Conservation (phyloP, 2,797 vertebrate species). For the Okamejei kenojei region DNA sequence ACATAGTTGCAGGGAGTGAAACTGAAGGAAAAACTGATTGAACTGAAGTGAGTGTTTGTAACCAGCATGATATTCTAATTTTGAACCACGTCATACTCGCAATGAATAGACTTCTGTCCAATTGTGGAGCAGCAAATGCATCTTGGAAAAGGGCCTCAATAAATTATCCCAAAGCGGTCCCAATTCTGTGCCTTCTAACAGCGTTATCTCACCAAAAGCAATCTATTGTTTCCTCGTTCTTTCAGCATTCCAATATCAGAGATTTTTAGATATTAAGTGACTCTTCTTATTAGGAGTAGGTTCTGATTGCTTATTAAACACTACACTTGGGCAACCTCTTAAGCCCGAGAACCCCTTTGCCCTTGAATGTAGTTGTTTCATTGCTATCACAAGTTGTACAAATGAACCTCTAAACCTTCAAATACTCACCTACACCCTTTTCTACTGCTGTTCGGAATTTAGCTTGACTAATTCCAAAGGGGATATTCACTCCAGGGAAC, state of each 20-base stretch:
- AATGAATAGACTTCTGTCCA: not conserved
- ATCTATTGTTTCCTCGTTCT: not conserved
- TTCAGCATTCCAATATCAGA: too few relatives aligned
- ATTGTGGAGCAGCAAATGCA: not conserved
- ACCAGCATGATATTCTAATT: not conserved
- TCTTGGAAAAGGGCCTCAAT: not conserved
- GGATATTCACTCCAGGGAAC: slow-evolving; percentile 21
- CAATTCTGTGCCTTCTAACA: not conserved
- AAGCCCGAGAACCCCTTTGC: not conserved
- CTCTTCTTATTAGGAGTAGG: not conserved
- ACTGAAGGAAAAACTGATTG: not conserved
- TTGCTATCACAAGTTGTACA: not conserved
- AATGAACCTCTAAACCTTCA: not conserved
- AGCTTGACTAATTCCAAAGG: slow-evolving; percentile 13
- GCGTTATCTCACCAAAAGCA: not conserved
- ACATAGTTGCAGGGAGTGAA: not conserved
- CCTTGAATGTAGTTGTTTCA: not conserved
- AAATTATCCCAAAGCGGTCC: too few relatives aligned
- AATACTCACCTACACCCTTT: slow-evolving; percentile 11
- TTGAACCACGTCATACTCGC: not conserved
- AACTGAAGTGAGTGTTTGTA: not conserved
- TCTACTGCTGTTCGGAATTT: slow-evolving; percentile 4
- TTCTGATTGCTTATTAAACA: not conserved
- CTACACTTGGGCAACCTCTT: not conserved
- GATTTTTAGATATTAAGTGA: too few relatives aligned